Evolutionary conservation across 2,113 vertebrate genomes (phyloP), one percentile per base, ranked within the genome.

Genomic region (Pterocles orientalis): DNA sequence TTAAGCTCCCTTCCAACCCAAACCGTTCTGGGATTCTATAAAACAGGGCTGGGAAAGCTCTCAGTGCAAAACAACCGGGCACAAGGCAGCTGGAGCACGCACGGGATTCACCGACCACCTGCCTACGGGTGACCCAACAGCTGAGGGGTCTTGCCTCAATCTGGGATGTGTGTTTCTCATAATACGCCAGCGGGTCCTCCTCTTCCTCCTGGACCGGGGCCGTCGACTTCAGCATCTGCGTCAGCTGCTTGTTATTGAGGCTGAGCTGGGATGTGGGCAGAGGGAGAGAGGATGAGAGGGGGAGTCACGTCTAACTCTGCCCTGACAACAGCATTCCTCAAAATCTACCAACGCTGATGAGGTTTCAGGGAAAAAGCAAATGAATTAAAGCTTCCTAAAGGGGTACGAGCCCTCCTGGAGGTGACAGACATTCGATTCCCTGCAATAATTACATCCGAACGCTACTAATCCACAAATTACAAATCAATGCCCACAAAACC

Each of bases 241-340:
- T 98, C 94, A 99, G 98, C 89, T 99, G 99, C 36, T 98, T 99
- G 96, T 99, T 99, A 97, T 99, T 99, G 50, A 99, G 98, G 97
- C 98, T 99, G 94, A 99, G 97, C 99, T 99, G 98, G 53, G 50
- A 39, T 72, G 92, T 2, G 3, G 26, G 71, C 62, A 85, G 58
- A 54, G 26, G 62, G 53, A 62, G 77, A 79, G 36, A 75, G 82
- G 82, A 10, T 76, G 47, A 93, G 81, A 26, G 51, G 18, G 41
- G 26, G 41, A 53, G 39, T 51, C 18, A 10, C 47, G 48, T 70
- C 83, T 3, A 13, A 57, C 51, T 45, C 58, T 47, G 57, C 66
- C 48, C 81, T 58, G 62, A 68, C 77, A 95, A 45, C 54, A 24
- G 51, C 26, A 0, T 43, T 84, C 73, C 88, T 86, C 36, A 77